phyloP scores from a whole-genome alignment of 2,113 vertebrate genomes.

The Otis tarda region DNA sequence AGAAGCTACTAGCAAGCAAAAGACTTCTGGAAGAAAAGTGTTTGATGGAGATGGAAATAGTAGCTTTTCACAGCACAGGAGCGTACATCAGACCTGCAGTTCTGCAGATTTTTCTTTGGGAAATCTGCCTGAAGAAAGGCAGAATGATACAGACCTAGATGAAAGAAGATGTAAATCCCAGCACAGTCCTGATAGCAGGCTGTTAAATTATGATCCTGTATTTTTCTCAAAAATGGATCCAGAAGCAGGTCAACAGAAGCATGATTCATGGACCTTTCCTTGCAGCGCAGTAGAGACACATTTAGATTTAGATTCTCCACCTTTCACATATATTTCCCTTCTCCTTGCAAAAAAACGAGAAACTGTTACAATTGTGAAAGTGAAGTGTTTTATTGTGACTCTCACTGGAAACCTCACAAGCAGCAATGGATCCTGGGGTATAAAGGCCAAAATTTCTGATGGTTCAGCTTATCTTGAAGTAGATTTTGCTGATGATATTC shows the following conservation, averaged over 20 bases:
- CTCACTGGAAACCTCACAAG: constrained; percentile 87
- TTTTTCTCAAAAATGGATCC: background rate
- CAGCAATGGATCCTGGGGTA: constrained; percentile 79
- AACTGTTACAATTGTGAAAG: constrained; percentile 47
- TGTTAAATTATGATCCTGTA: background rate
- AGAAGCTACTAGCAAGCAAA: background rate
- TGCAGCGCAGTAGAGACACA: background rate
- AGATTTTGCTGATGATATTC: constrained; percentile 84
- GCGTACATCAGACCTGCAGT: background rate
- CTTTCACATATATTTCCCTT: constrained; percentile 53
- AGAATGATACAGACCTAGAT: background rate
- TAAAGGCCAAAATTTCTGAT: constrained; percentile 90
- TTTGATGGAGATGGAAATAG: background rate
- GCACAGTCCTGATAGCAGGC: background rate
- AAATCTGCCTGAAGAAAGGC: background rate
- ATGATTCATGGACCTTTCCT: background rate
- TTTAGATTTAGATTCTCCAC: constrained; percentile 9
- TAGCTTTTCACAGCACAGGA: background rate
- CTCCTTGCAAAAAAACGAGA: background rate
- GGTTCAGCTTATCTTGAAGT: constrained; percentile 91
- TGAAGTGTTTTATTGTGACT: constrained; percentile 97
- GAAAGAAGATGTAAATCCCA: background rate
- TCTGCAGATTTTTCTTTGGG: constrained; percentile 3
- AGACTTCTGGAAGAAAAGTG: background rate
- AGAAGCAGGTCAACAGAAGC: background rate